phyloP scores from a whole-genome alignment of 2,797 vertebrate genomes.

The Catostomus latipinnis region DNA sequence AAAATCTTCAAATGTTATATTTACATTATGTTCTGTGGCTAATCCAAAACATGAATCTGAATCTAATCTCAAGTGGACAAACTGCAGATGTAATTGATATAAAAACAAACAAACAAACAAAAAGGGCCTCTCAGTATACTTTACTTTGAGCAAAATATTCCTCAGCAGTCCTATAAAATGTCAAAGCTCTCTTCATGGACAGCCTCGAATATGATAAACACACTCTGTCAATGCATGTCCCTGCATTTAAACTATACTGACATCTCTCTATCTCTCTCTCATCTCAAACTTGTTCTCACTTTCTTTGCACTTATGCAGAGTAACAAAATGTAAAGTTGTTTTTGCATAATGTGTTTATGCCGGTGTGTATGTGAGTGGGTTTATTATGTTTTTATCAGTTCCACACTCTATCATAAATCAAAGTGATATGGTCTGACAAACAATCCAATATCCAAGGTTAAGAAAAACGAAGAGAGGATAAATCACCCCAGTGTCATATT shows the following conservation, averaged over 20 bases:
- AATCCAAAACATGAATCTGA: no score
- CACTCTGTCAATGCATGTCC: slow-evolving; percentile 22
- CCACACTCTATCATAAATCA: slow-evolving; percentile 84
- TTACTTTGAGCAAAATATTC: no score
- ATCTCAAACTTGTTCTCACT: no score
- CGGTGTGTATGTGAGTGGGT: slow-evolving; percentile 14
- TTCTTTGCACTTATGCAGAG: neutral
- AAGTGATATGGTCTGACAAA: slow-evolving; percentile 88
- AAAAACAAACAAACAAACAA: no score
- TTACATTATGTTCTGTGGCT: no score
- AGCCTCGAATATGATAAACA: neutral
- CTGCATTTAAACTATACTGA: slow-evolving; percentile 39
- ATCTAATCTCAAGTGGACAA: no score
- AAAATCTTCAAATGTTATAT: no score
- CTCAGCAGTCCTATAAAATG: neutral
- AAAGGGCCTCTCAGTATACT: no score
- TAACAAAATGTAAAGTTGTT: slow-evolving; percentile 14
- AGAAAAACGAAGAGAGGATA: slow-evolving; percentile 86
- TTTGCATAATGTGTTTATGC: slow-evolving; percentile 56
- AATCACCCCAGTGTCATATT: slow-evolving; percentile 86
- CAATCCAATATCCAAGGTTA: slow-evolving; percentile 89
- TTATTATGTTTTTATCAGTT: slow-evolving; percentile 85
- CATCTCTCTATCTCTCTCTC: neutral
- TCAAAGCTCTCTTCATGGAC: no score
- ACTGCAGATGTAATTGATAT: no score